A percentile compares a stretch with the other conserved stretches of the same genome.
These are phyloP conservation scores for Sebastes umbrosus DNA, from an alignment of 2,797 vertebrate genomes.

Conservation along the genomic window DNA sequence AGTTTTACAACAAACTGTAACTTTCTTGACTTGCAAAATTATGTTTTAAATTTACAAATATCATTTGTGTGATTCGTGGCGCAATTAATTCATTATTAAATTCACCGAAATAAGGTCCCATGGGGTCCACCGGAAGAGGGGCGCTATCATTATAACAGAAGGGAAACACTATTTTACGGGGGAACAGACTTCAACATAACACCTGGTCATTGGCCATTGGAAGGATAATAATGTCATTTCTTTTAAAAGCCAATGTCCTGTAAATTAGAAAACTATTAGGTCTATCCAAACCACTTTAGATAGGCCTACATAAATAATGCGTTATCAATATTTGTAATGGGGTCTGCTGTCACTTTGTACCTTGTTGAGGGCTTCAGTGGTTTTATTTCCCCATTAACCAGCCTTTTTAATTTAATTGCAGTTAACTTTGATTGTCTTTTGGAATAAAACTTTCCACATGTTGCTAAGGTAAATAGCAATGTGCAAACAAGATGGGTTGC, in stretches of 20 bases:
- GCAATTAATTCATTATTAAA: too few species aligned
- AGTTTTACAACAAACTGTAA: too few species aligned
- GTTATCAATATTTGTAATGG: not conserved
- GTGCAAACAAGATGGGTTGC: slow-evolving; percentile 20
- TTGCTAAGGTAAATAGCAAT: slow-evolving; percentile 16
- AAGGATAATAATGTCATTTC: not conserved
- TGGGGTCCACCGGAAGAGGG: too few species aligned
- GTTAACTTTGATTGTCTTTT: not conserved
- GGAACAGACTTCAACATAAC: too few species aligned
- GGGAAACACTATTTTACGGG: too few species aligned
- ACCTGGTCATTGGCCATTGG: too few species aligned
- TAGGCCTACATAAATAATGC: not conserved
- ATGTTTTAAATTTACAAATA: too few species aligned
- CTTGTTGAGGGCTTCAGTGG: not conserved
- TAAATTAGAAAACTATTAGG: not conserved
- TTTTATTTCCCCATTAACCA: not conserved
- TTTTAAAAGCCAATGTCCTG: not conserved
- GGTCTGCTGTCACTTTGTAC: not conserved
- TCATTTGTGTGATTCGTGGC: too few species aligned
- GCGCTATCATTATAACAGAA: too few species aligned
- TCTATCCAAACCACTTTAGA: not conserved
- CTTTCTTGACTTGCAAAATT: too few species aligned
- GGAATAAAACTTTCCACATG: slow-evolving; percentile 11
- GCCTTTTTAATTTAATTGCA: not conserved
- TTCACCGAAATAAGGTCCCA: too few species aligned